Evolutionary conservation across 2,888 invertebrate genomes (phyloP).

Genomic region (Tuberolachnus salignus): DNA sequence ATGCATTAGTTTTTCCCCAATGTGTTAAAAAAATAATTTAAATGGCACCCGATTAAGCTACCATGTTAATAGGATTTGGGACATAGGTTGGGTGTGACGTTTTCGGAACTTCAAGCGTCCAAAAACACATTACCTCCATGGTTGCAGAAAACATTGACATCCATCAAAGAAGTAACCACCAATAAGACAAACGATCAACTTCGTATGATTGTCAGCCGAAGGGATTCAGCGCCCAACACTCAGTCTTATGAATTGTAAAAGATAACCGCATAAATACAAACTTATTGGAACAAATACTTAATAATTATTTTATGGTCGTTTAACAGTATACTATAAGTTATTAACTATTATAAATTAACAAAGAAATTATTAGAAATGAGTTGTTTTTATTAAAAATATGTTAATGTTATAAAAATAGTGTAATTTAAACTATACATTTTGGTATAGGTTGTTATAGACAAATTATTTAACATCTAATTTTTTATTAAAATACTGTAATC

Average conservation of each 20-base stretch:
- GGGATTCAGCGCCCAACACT: slow-evolving; percentile 42
- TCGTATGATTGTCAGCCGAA: slow-evolving; percentile 45
- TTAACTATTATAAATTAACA: not conserved
- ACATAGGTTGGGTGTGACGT: slow-evolving; percentile 84
- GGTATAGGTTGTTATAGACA: not conserved
- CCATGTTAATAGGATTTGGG: slow-evolving; percentile 74
- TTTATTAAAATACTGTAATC: slow-evolving; percentile 10
- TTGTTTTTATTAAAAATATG: slow-evolving; percentile 30
- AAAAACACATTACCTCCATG: slow-evolving; percentile 89
- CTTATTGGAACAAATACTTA: slow-evolving; percentile 39
- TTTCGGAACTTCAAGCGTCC: slow-evolving; percentile 75
- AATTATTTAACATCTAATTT: not conserved
- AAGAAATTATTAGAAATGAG: slow-evolving; percentile 46
- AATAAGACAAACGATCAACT: slow-evolving; percentile 59
- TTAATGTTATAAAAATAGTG: not conserved
- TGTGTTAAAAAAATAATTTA: slow-evolving; percentile 12
- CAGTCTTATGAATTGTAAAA: slow-evolving; percentile 30
- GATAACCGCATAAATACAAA: not conserved
- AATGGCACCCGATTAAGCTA: slow-evolving; percentile 22
- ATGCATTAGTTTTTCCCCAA: slow-evolving; percentile 49
- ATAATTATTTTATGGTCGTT: slow-evolving; percentile 16
- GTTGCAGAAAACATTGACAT: slow-evolving; percentile 88
- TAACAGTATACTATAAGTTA: slow-evolving; percentile 31
- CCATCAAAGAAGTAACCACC: slow-evolving; percentile 65
- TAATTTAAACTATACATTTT: slow-evolving; percentile 12